Conservation (phyloP, 2,113 vertebrate species). For the Zosterops japonicus region DNA sequence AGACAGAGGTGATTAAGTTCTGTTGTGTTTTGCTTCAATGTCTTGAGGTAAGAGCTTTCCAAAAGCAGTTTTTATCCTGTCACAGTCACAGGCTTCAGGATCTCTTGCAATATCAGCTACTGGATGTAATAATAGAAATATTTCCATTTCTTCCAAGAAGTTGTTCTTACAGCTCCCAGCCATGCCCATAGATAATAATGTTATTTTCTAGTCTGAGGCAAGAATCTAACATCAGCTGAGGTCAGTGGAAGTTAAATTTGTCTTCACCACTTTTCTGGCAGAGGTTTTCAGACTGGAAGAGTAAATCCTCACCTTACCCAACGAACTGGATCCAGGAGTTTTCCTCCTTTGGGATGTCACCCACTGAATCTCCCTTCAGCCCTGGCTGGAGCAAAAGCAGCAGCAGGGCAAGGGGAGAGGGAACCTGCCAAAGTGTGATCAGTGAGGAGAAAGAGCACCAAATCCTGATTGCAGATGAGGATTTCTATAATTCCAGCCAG, state of each 20-base stretch:
- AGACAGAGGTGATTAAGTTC: background rate
- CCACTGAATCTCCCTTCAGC: background rate
- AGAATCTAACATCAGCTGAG: background rate
- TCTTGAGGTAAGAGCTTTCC: background rate
- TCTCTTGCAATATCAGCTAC: background rate
- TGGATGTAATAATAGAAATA: background rate
- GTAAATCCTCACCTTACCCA: background rate
- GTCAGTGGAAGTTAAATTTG: background rate
- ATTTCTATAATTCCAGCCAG: background rate
- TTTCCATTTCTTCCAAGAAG: background rate
- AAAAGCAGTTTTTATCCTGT: background rate
- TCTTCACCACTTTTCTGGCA: background rate
- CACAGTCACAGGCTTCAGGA: background rate
- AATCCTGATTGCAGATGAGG: background rate
- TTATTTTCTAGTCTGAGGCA: background rate
- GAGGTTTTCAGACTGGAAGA: background rate
- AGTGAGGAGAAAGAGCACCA: background rate
- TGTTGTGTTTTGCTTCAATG: background rate
- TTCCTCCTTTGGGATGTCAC: background rate
- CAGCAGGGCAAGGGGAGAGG: background rate
- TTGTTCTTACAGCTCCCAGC: background rate
- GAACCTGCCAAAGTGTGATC: background rate
- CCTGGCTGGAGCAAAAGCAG: background rate
- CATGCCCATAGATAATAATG: background rate
- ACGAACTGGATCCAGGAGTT: background rate